These are phyloP conservation scores for Pogona vitticeps DNA, from an alignment of 2,113 vertebrate species.

Conservation along the genomic window DNA sequence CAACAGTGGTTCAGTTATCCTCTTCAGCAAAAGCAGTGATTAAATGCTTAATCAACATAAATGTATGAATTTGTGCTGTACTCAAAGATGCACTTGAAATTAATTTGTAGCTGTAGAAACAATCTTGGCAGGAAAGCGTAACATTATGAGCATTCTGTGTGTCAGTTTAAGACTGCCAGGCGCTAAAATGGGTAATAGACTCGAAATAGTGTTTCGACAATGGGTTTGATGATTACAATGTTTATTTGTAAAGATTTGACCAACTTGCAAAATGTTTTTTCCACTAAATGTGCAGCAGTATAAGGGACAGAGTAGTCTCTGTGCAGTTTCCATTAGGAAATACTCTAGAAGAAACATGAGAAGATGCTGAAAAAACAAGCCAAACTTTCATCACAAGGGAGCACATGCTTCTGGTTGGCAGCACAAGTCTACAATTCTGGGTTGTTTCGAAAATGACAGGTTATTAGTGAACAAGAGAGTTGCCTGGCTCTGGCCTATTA, in stretches of 20 bases:
- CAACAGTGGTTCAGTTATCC: background rate
- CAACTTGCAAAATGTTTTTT: background rate
- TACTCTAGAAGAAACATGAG: background rate
- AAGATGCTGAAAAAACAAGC: background rate
- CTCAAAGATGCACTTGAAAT: slow-evolving; percentile 1
- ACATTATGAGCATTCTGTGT: background rate
- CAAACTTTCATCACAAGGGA: background rate
- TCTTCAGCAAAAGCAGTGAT: slow-evolving; percentile 11
- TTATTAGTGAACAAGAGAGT: background rate
- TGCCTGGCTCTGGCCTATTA: background rate
- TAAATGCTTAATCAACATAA: slow-evolving; percentile 21
- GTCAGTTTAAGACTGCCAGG: background rate
- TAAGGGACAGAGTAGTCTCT: background rate
- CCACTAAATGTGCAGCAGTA: background rate
- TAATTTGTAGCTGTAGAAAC: slow-evolving; percentile 13
- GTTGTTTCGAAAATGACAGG: background rate
- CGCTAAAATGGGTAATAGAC: slow-evolving; percentile 15
- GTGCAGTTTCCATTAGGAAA: background rate
- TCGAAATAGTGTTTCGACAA: background rate
- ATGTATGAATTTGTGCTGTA: slow-evolving; percentile 5
- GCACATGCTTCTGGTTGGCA: no score
- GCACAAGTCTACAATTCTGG: background rate
- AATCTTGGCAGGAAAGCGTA: slow-evolving; percentile 8
- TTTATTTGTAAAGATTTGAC: background rate
- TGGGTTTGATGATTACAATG: background rate